phyloP scores from a whole-genome alignment of 2,888 invertebrate species.

The Seira sanloemensis region DNA sequence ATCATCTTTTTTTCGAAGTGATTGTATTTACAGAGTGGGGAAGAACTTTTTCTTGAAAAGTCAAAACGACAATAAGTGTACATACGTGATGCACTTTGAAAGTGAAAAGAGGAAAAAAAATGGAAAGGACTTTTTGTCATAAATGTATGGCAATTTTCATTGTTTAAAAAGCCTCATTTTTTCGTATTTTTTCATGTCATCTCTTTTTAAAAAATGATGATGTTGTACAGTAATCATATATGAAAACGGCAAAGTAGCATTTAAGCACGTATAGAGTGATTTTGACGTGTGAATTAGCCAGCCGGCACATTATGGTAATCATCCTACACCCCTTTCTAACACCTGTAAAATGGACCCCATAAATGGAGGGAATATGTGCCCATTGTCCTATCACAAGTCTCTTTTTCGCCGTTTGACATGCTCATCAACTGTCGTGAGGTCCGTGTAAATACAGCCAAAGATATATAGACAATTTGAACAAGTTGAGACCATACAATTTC shows the following conservation, averaged over 20 bases:
- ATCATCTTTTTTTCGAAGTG: background rate
- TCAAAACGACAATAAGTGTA: too few relatives aligned
- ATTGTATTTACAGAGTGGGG: too few relatives aligned
- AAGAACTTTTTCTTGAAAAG: too few relatives aligned
- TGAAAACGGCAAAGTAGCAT: background rate
- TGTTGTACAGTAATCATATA: background rate
- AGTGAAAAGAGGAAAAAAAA: slow-evolving; percentile 16
- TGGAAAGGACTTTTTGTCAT: background rate
- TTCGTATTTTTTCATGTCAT: background rate
- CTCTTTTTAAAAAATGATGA: background rate
- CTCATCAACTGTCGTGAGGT: too few relatives aligned
- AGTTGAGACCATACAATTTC: too few relatives aligned
- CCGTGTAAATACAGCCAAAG: too few relatives aligned
- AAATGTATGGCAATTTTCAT: background rate
- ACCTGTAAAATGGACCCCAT: slow-evolving; percentile 54
- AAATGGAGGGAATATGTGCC: slow-evolving; percentile 37
- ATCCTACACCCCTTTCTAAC: slow-evolving; percentile 51
- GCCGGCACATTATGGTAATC: slow-evolving; percentile 3
- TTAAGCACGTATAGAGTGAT: too few relatives aligned
- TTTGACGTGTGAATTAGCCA: background rate
- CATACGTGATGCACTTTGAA: too few relatives aligned
- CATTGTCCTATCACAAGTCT: slow-evolving; percentile 29
- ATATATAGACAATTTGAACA: too few relatives aligned
- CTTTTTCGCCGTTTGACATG: slow-evolving; percentile 35
- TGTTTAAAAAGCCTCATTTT: background rate